These are phyloP conservation scores for Dolichotis patagonum DNA, from an alignment of 2,113 vertebrate genomes.

Conservation along the genomic window DNA sequence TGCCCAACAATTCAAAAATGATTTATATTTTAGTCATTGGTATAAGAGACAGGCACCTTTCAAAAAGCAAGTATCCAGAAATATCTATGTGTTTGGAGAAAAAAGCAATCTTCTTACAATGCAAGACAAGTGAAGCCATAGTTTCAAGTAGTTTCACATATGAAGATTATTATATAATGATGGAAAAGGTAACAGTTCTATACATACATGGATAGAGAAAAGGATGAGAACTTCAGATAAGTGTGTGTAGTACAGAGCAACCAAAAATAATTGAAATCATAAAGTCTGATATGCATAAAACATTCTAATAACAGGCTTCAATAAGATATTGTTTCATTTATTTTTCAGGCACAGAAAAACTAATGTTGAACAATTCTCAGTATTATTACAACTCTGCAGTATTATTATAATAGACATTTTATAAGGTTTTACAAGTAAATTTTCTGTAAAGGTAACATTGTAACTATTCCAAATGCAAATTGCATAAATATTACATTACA, in stretches of 20 bases:
- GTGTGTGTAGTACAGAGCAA: background rate
- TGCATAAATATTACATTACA: background rate
- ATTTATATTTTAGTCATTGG: background rate
- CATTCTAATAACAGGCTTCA: background rate
- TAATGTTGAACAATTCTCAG: background rate
- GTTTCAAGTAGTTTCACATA: conserved; percentile 49
- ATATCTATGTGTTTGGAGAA: conserved; percentile 5
- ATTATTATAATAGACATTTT: background rate
- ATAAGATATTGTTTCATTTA: background rate
- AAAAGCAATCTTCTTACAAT: background rate
- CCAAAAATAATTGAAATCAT: conserved; percentile 9
- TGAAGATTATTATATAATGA: background rate
- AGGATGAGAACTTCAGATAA: conserved; percentile 48
- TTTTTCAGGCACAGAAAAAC: conserved; percentile 45
- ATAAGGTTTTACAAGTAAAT: conserved; percentile 14
- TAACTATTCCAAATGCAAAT: conserved; percentile 37
- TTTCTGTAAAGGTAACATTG: background rate
- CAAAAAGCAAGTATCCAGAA: conserved; percentile 3
- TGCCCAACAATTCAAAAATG: background rate
- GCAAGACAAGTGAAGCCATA: conserved; percentile 32
- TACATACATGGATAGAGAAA: background rate
- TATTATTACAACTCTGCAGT: background rate
- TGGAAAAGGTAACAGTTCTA: background rate
- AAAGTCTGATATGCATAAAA: conserved; percentile 19
- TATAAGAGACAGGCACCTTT: background rate